A percentile compares a stretch with the other conserved stretches of the same genome.
These are phyloP conservation scores for Aphodius granarius DNA, from an alignment of 2,888 invertebrate genomes.

Conservation along the genomic window DNA sequence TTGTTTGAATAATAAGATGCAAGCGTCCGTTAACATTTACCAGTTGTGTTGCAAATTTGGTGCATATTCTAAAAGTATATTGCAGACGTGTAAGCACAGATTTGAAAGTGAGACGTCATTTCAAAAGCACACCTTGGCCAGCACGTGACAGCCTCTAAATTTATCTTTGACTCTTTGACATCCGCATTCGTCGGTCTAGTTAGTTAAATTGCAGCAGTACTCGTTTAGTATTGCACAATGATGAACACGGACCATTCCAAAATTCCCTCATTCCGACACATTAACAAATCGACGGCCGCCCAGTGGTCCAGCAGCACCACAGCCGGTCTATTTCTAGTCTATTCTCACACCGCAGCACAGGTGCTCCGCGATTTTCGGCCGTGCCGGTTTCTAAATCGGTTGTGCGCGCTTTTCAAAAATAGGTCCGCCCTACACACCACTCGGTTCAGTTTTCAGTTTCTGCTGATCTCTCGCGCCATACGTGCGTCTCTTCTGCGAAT, in stretches of 20 bases:
- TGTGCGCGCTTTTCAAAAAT: constrained; percentile 6
- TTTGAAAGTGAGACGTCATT: background rate
- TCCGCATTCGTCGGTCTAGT: background rate
- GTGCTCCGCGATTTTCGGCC: background rate
- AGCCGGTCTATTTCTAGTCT: background rate
- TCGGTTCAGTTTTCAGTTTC: constrained; percentile 9
- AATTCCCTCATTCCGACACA: background rate
- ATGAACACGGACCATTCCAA: background rate
- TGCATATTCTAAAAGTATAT: background rate
- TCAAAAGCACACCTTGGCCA: background rate
- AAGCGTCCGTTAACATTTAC: no score
- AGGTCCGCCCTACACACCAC: constrained; percentile 8
- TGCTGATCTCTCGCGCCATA: background rate
- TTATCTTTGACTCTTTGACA: background rate
- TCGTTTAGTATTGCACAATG: background rate
- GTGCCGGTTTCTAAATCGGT: constrained; percentile 4
- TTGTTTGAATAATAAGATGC: no score
- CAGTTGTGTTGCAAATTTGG: no score
- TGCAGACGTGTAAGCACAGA: background rate
- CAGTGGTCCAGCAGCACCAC: background rate
- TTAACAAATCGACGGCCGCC: background rate
- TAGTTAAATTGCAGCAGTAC: background rate
- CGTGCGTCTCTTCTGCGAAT: background rate
- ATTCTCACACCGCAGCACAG: background rate
- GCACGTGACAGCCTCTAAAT: background rate